Conservation (phyloP, 2,113 vertebrate species). For the Prinia subflava region DNA sequence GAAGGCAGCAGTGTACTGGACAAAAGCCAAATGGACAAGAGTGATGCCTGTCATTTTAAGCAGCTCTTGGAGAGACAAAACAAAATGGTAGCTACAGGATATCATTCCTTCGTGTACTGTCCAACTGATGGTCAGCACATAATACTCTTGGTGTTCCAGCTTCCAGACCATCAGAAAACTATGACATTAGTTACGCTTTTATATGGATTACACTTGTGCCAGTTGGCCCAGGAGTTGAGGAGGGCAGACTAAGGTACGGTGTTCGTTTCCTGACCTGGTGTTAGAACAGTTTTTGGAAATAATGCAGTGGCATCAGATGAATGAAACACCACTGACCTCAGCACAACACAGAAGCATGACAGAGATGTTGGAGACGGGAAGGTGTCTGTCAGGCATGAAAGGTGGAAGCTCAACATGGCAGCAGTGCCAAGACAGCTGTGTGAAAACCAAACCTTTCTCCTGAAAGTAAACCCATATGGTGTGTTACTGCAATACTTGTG, state of each 20-base stretch:
- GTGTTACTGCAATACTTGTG: neutral
- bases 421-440: neutral
- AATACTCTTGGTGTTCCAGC: neutral
- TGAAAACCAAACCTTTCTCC: conserved; percentile 5
- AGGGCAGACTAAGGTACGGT: neutral
- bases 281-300: neutral
- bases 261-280: neutral
- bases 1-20: neutral
- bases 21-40: neutral
- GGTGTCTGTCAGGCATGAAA: neutral
- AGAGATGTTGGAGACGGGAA: neutral
- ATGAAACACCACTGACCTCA: neutral
- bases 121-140: neutral
- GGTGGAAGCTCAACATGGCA: neutral
- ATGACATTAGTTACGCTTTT: neutral
- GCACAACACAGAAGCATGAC: neutral
- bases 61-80: neutral
- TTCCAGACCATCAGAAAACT: neutral
- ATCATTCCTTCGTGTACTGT: conserved; percentile 1
- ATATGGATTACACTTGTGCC: neutral
- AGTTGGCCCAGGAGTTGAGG: neutral
- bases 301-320: neutral
- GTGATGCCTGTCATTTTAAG: neutral
- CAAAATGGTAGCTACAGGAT: neutral
- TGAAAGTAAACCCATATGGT: neutral